Conservation (phyloP, 2,113 vertebrate genomes). For the Silurus asotus region DNA sequence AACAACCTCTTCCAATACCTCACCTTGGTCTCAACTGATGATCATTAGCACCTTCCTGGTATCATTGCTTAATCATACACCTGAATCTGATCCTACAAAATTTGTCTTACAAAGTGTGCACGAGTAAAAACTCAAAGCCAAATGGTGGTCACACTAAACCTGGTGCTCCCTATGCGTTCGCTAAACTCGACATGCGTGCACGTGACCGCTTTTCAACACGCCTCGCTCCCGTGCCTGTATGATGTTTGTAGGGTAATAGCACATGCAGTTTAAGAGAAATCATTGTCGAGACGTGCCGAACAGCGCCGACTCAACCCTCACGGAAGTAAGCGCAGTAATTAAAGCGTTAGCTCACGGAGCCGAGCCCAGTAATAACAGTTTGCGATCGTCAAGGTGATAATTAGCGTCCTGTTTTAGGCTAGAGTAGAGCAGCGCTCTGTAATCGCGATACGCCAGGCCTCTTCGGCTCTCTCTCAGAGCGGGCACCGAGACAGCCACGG, state of each 20-base stretch:
- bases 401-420: slow-evolving; percentile 75
- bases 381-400: slow-evolving; percentile 73
- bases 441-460: slow-evolving; percentile 71
- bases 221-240: background rate
- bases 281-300: background rate
- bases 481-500: slow-evolving; percentile 59
- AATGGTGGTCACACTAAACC: no score
- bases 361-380: slow-evolving; percentile 74
- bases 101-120: no score
- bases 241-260: background rate
- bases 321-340: slow-evolving; percentile 59
- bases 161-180: no score
- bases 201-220: no score
- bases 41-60: no score
- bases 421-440: slow-evolving; percentile 68
- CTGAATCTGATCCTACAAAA: no score
- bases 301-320: background rate
- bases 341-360: slow-evolving; percentile 40
- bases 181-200: no score
- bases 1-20: no score
- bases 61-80: no score
- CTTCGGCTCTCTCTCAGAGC: slow-evolving; percentile 51
- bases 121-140: no score
- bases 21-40: no score
- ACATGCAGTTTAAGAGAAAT: background rate